Evolutionary conservation across 1,140 invertebrate species (phyloP).

Genomic region (Tetramorium simillimum): DNA sequence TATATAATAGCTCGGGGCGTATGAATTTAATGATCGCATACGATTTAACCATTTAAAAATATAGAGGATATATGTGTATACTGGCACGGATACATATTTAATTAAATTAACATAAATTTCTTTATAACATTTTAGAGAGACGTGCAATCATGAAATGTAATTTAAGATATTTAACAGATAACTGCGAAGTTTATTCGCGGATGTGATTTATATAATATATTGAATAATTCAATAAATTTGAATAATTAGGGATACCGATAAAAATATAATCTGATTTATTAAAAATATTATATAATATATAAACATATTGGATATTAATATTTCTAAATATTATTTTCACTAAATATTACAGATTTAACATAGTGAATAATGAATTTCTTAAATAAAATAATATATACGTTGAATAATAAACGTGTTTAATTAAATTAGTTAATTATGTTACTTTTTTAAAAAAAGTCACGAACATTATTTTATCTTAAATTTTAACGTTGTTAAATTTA

Average conservation of each 20-base stretch:
- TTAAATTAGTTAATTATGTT: background rate
- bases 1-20: background rate
- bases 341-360: background rate
- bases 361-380: background rate
- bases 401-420: background rate
- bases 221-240: no score
- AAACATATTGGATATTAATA: background rate
- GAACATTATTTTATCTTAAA: background rate
- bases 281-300: background rate
- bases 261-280: background rate
- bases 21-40: background rate
- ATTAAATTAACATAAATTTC: background rate
- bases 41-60: background rate
- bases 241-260: background rate
- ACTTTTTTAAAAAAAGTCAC: background rate
- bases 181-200: background rate
- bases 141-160: background rate
- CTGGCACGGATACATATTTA: background rate
- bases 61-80: background rate
- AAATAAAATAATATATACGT: background rate
- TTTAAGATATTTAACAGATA: background rate
- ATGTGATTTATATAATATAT: background rate
- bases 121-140: background rate
- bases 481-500: constrained; percentile 13
- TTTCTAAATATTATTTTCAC: background rate